Percentiles rank a stretch among this genome's conserved stretches.
These are phyloP conservation scores for Alosa sapidissima DNA, from an alignment of 2,797 vertebrate genomes.

Conservation along the genomic window DNA sequence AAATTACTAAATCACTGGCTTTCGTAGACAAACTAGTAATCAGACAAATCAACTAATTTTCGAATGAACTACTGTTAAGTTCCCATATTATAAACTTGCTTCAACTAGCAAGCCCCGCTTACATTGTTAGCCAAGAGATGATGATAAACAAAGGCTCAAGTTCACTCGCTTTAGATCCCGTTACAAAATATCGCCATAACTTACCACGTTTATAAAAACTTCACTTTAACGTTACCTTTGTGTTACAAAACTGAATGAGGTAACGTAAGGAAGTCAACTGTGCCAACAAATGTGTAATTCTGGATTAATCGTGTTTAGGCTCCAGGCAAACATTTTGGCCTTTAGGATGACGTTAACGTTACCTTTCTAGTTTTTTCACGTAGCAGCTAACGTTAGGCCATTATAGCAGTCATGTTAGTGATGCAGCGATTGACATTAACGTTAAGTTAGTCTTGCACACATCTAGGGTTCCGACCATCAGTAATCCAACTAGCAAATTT, in stretches of 20 bases:
- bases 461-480: too few species aligned
- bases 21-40: too few species aligned
- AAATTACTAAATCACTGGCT: background rate
- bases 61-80: too few species aligned
- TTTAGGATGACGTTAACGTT: background rate
- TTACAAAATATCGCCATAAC: background rate
- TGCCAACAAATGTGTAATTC: background rate
- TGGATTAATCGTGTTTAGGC: background rate
- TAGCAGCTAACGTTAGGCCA: background rate
- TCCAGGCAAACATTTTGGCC: background rate
- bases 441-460: too few species aligned
- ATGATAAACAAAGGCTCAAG: slow-evolving; percentile 15
- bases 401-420: background rate
- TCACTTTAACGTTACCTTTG: background rate
- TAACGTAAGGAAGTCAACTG: background rate
- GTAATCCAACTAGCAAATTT: too few species aligned
- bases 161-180: background rate
- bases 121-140: background rate
- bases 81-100: background rate
- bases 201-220: background rate
- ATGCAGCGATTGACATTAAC: background rate
- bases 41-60: too few species aligned
- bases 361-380: background rate
- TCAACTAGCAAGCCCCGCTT: background rate
- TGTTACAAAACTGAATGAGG: background rate